Evolutionary conservation across 1,140 invertebrate genomes (phyloP).

Genomic region (Trichogramma pretiosum): DNA sequence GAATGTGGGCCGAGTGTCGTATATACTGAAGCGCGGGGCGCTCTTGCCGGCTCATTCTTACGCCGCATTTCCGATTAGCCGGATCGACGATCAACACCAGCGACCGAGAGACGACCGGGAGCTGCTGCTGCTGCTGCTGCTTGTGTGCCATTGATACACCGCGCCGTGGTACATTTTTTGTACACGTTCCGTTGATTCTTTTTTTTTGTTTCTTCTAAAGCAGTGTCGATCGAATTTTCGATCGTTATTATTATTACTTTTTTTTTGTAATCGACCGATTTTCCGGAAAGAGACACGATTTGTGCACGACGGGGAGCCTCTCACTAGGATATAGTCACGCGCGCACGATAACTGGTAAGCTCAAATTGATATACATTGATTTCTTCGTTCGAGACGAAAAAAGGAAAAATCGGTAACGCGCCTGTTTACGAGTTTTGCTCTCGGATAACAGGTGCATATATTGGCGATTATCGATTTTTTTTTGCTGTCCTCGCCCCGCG

Average conservation of each 20-base stretch:
- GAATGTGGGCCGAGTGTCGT: constrained; percentile 47
- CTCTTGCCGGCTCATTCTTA: constrained; percentile 41
- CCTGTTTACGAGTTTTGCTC: too few species aligned
- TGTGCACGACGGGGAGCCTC: too few species aligned
- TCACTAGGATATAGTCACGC: too few species aligned
- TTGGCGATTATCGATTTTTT: too few species aligned
- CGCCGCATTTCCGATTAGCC: constrained; percentile 35
- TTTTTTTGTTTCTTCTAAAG: neutral
- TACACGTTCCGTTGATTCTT: neutral
- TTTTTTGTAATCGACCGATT: too few species aligned
- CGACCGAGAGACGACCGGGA: constrained; percentile 4
- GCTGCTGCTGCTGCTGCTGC: neutral
- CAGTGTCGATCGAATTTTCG: neutral
- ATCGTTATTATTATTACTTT: neutral
- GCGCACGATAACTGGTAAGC: too few species aligned
- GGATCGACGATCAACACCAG: constrained; percentile 23
- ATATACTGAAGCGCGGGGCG: constrained; percentile 43
- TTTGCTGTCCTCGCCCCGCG: too few species aligned
- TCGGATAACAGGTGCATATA: too few species aligned
- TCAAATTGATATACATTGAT: too few species aligned
- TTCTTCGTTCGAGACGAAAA: too few species aligned
- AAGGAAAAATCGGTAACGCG: too few species aligned
- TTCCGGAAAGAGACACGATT: too few species aligned
- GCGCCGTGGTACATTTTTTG: neutral
- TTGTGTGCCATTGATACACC: neutral